Percentiles rank a stretch among this genome's conserved stretches.
phyloP scores from a whole-genome alignment of 2,113 vertebrate species.

The Onychorhynchus coronatus region DNA sequence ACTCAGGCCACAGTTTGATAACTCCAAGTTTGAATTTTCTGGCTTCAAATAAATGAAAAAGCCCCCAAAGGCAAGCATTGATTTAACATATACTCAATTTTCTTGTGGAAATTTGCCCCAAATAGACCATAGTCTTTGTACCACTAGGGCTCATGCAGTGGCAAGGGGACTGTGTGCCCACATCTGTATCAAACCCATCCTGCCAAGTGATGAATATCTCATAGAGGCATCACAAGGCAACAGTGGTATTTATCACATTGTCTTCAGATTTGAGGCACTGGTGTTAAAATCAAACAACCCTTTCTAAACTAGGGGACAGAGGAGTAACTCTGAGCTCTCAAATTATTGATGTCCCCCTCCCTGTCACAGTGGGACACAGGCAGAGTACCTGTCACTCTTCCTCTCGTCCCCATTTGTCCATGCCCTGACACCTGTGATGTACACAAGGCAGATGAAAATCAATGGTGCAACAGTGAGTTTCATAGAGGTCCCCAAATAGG shows the following conservation, averaged over 20 bases:
- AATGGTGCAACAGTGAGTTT: background rate
- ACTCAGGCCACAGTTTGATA: background rate
- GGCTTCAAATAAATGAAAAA: background rate
- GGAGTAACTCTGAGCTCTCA: background rate
- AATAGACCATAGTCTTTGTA: background rate
- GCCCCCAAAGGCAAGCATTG: background rate
- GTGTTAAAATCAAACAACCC: background rate
- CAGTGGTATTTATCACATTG: background rate
- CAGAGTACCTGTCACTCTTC: background rate
- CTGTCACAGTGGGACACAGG: background rate
- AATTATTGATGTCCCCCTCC: background rate
- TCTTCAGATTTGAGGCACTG: background rate
- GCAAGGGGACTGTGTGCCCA: background rate
- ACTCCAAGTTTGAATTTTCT: background rate
- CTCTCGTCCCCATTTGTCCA: background rate
- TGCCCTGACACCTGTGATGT: background rate
- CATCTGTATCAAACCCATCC: background rate
- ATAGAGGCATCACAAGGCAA: background rate
- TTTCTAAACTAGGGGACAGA: background rate
- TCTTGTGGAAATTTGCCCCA: background rate
- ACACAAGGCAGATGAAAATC: background rate
- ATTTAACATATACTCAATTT: background rate
- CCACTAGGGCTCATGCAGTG: background rate
- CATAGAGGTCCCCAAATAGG: rapidly evolving
- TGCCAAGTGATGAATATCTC: background rate